Evolutionary conservation across 2,888 invertebrate genomes (phyloP).

Genomic region (Caradrina clavipalpis): DNA sequence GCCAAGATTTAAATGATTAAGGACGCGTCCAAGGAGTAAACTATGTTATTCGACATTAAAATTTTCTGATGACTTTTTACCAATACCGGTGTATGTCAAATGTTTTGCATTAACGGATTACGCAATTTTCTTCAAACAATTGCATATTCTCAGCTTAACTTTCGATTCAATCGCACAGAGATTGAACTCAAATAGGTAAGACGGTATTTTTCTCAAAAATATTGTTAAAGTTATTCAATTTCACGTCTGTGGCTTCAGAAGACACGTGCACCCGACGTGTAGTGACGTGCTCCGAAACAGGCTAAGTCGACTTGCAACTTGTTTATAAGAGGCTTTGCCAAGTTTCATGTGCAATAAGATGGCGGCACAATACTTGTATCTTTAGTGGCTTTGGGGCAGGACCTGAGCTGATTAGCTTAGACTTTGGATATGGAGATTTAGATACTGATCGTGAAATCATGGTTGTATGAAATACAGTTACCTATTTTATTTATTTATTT

Average conservation of each 20-base stretch:
- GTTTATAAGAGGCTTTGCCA: constrained; percentile 48
- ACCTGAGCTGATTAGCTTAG: constrained; percentile 27
- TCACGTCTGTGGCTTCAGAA: constrained; percentile 47
- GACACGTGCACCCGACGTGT: constrained; percentile 48
- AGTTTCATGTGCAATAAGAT: constrained; percentile 56
- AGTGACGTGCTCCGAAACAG: constrained; percentile 49
- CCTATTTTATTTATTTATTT: too few relatives aligned
- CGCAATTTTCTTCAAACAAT: background rate
- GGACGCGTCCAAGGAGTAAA: too few relatives aligned
- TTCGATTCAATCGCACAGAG: constrained; percentile 2
- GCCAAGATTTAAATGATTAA: too few relatives aligned
- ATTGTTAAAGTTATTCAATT: constrained; percentile 58
- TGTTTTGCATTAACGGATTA: too few relatives aligned
- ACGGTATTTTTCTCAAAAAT: constrained; percentile 41
- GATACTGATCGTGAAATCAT: background rate
- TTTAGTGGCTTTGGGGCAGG: constrained; percentile 17
- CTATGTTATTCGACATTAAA: too few relatives aligned
- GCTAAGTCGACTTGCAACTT: constrained; percentile 50
- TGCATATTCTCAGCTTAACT: background rate
- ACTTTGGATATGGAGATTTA: background rate
- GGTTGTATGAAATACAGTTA: background rate
- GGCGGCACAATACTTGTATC: constrained; percentile 28
- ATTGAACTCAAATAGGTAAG: constrained; percentile 26
- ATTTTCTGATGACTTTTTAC: too few relatives aligned
- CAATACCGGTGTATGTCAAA: too few relatives aligned